These are phyloP conservation scores for Drosophila merina DNA, from an alignment of 2,888 invertebrate genomes.

Conservation along the genomic window DNA sequence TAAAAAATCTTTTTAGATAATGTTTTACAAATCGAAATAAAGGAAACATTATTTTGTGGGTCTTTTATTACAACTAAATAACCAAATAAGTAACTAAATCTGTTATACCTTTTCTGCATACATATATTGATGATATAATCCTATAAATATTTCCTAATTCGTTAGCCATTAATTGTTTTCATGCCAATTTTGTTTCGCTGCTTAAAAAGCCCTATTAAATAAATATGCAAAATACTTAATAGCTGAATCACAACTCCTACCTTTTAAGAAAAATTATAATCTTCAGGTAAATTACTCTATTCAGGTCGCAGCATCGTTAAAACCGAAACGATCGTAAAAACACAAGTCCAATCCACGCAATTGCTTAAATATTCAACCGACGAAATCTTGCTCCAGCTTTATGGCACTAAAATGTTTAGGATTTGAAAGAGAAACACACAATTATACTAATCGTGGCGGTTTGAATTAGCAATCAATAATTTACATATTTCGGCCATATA, in stretches of 20 bases:
- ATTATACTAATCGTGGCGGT: conserved; percentile 54
- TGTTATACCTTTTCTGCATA: not conserved
- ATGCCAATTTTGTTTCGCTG: not conserved
- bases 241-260: conserved; percentile 37
- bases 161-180: not conserved
- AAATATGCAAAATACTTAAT: conserved; percentile 36
- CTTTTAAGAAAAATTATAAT: conserved; percentile 16
- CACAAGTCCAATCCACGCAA: conserved; percentile 36
- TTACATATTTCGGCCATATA: conserved; percentile 50
- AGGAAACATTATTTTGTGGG: not conserved
- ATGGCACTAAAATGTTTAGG: conserved; percentile 41
- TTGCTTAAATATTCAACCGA: conserved; percentile 33
- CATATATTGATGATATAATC: not conserved
- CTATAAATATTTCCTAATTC: not conserved
- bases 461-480: conserved; percentile 49
- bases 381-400: conserved; percentile 25
- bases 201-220: not conserved
- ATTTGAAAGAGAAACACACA: conserved; percentile 47
- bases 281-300: conserved; percentile 49
- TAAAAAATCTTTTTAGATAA: not conserved
- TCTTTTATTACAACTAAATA: not conserved
- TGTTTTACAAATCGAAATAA: not conserved
- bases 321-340: conserved; percentile 41
- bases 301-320: conserved; percentile 35
- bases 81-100: not conserved